phyloP scores from a whole-genome alignment of 2,888 invertebrate genomes.

The Pocota personata region DNA sequence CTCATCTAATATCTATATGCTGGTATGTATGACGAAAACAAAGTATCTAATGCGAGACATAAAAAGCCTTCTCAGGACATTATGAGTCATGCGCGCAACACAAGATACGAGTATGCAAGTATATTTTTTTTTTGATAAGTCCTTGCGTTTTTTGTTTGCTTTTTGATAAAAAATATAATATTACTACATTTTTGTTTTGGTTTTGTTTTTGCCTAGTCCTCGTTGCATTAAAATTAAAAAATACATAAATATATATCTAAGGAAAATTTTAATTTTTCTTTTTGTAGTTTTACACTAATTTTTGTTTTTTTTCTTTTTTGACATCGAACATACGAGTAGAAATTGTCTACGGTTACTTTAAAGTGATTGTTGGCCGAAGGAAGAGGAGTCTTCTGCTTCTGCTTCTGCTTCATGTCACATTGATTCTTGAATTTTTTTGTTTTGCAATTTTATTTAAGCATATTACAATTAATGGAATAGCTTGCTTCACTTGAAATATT shows the following conservation, averaged over 20 bases:
- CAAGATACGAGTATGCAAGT: conserved; percentile 4
- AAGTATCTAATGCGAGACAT: conserved; percentile 35
- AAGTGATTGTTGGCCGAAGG: conserved; percentile 42
- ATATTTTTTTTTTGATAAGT: conserved; percentile 14
- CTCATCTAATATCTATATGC: conserved; percentile 36
- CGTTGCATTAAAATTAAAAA: conserved; percentile 56
- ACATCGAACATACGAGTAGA: conserved; percentile 59
- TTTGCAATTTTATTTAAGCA: conserved; percentile 42
- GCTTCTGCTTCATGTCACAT: conserved; percentile 53
- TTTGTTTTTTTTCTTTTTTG: conserved; percentile 24
- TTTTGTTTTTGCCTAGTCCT: conserved; percentile 54
- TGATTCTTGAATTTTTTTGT: conserved; percentile 24
- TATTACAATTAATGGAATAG: conserved; percentile 43
- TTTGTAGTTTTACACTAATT: conserved; percentile 46
- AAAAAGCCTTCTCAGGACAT: conserved; percentile 29
- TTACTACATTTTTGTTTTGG: conserved; percentile 26
- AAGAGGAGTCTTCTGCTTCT: conserved; percentile 11
- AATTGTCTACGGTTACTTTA: conserved; percentile 38
- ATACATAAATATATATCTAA: conserved; percentile 31
- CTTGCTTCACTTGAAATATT: conserved; percentile 49
- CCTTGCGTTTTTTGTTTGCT: conserved; percentile 3
- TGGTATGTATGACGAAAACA: not conserved
- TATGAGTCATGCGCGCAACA: conserved; percentile 25
- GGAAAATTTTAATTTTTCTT: conserved; percentile 2
- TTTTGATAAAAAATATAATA: conserved; percentile 62